These are phyloP conservation scores for Eptesicus fuscus DNA, from an alignment of 2,113 vertebrate species.

Conservation along the genomic window DNA sequence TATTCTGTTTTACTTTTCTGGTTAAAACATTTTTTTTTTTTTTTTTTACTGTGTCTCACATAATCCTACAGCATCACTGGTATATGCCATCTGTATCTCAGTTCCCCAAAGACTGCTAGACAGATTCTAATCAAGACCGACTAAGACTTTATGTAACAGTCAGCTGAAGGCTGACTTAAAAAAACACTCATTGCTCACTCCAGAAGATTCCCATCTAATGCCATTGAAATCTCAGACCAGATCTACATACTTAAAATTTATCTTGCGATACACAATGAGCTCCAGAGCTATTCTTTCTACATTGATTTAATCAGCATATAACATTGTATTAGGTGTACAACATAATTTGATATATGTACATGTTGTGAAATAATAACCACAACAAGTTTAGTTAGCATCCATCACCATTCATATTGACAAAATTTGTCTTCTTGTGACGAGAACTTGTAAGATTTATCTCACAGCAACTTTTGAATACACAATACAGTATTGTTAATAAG, in stretches of 20 bases:
- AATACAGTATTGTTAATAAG: background rate
- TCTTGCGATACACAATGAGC: background rate
- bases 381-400: background rate
- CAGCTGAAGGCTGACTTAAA: background rate
- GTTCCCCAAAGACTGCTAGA: background rate
- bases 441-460: background rate
- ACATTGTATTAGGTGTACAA: background rate
- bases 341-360: background rate
- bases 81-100: background rate
- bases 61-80: background rate
- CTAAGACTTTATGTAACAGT: background rate
- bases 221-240: background rate
- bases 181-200: background rate
- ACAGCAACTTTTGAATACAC: background rate
- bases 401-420: background rate
- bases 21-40: background rate
- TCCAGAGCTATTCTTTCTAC: background rate
- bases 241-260: background rate
- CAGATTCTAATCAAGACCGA: background rate
- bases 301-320: background rate
- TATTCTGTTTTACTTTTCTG: constrained; percentile 53
- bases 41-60: constrained; percentile 55
- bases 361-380: background rate
- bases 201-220: background rate
- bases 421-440: background rate